A percentile compares a stretch with the other conserved stretches of the same genome.
Evolutionary conservation across 2,888 invertebrate species (phyloP).

Genomic region (Microchrysa polita): DNA sequence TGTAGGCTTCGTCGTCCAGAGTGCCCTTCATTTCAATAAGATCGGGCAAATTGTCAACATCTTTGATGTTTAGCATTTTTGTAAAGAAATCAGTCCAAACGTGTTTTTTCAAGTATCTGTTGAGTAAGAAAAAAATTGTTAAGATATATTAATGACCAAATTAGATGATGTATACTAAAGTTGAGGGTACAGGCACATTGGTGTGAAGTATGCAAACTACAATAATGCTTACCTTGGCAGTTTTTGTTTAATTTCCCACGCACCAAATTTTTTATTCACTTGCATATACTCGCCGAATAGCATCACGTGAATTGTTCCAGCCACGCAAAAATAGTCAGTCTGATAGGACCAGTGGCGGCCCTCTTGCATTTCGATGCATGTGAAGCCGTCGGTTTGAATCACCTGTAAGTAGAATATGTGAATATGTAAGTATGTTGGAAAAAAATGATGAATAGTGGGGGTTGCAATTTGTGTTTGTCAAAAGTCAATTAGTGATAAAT

Average conservation of each 20-base stretch:
- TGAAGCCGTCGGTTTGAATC: conserved; percentile 83
- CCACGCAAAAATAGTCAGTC: conserved; percentile 91
- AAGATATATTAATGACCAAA: too few relatives aligned
- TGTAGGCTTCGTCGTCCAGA: conserved; percentile 61
- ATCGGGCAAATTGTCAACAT: conserved; percentile 78
- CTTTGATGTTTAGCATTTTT: conserved; percentile 82
- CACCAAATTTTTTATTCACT: conserved; percentile 71
- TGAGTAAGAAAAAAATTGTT: too few relatives aligned
- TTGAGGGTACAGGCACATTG: not conserved
- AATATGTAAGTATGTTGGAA: too few relatives aligned
- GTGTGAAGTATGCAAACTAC: conserved; percentile 8
- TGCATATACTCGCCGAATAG: conserved; percentile 92
- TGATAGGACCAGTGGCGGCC: conserved; percentile 94
- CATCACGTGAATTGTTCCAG: conserved; percentile 88
- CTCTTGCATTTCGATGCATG: conserved; percentile 92
- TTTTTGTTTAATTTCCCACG: conserved; percentile 77
- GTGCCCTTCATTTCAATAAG: conserved; percentile 65
- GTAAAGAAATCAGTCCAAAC: conserved; percentile 87
- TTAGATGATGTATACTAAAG: too few relatives aligned
- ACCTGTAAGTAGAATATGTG: conserved; percentile 63
- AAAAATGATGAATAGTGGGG: too few relatives aligned
- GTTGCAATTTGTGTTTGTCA: too few relatives aligned
- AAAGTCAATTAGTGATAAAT: too few relatives aligned
- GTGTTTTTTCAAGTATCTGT: conserved; percentile 76
- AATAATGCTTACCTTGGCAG: conserved; percentile 69